These are phyloP conservation scores for Ectobius pallidus DNA, from an alignment of 2,888 invertebrate genomes.

Conservation along the genomic window DNA sequence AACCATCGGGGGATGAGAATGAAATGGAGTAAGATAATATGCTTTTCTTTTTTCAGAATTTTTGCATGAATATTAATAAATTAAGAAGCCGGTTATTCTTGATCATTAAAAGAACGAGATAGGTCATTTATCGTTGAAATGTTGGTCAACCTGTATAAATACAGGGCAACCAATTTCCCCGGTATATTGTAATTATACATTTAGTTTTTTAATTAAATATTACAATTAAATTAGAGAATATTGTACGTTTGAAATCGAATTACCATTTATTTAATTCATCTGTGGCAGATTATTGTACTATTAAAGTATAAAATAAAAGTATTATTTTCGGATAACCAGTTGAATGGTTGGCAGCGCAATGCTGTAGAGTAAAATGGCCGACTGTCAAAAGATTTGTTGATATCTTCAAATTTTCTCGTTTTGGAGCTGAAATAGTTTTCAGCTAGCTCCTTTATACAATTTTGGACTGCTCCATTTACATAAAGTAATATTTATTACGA, in stretches of 20 bases:
- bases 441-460: not conserved
- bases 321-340: not conserved
- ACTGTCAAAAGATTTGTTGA: constrained; percentile 26
- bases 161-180: no score
- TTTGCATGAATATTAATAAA: not conserved
- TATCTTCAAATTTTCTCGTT: constrained; percentile 17
- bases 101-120: no score
- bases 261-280: no score
- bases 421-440: not conserved
- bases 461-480: not conserved
- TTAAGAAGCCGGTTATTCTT: not conserved
- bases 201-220: no score
- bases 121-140: no score
- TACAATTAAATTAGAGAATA: no score
- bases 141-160: no score
- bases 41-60: not conserved
- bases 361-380: constrained; percentile 21
- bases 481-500: not conserved
- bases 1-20: not conserved
- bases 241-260: no score
- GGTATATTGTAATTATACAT: no score
- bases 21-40: constrained; percentile 10
- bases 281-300: no score
- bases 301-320: not conserved
- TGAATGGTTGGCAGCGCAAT: not conserved